Conservation (phyloP, 2,797 vertebrate genomes). For the Naso thynnoides region DNA sequence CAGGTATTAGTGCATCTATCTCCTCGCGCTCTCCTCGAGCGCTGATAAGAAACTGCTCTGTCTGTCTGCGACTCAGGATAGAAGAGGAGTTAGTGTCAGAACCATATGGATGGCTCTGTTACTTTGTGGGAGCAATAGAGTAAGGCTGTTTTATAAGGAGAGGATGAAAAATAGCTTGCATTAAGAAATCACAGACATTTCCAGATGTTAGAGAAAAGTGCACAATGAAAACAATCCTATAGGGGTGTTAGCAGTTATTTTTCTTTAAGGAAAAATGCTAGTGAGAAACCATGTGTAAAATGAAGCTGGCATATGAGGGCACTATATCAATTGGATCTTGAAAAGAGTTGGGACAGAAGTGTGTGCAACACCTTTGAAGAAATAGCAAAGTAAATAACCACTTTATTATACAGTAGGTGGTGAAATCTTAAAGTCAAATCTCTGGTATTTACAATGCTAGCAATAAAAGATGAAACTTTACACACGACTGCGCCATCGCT, state of each 20-base stretch:
- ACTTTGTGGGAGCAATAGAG: background rate
- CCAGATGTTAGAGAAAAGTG: background rate
- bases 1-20: background rate
- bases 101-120: background rate
- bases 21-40: background rate
- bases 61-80: background rate
- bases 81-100: background rate
- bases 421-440: slow-evolving; percentile 2
- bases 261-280: slow-evolving; percentile 1
- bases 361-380: background rate
- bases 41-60: slow-evolving; percentile 28
- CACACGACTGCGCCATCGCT: too few species aligned
- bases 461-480: background rate
- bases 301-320: background rate
- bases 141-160: background rate
- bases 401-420: background rate
- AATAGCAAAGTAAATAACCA: slow-evolving; percentile 1
- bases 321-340: background rate
- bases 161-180: background rate
- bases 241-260: background rate
- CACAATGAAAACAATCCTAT: background rate
- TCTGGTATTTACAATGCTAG: background rate
- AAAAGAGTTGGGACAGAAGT: background rate
- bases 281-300: background rate
- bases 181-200: background rate